Conservation (phyloP, 2,888 invertebrate genomes). For the Deilephila elpenor region DNA sequence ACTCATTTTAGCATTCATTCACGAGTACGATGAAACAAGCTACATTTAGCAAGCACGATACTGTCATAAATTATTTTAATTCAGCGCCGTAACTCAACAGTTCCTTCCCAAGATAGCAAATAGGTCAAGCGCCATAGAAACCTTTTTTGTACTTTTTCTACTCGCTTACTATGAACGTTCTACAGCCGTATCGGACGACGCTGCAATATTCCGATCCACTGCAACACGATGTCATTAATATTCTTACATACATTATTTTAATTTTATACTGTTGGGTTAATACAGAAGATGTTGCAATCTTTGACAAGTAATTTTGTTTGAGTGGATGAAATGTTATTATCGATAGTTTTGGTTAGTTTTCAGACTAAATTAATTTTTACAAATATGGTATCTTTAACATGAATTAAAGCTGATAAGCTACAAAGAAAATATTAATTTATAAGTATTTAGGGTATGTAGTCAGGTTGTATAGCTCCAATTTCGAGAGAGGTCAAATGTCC, state of each 20-base stretch:
- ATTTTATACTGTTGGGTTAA: not conserved
- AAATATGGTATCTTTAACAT: no score
- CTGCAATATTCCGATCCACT: constrained; percentile 8
- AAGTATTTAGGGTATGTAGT: no score
- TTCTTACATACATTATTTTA: not conserved
- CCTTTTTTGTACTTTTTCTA: not conserved
- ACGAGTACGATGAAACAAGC: not conserved
- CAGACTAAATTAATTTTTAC: no score
- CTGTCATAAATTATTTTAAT: constrained; percentile 7
- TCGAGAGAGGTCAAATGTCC: no score
- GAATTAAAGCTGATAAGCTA: no score
- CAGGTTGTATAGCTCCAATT: no score
- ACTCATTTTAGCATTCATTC: not conserved
- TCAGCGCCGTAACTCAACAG: not conserved
- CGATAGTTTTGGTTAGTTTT: no score
- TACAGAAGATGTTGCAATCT: no score
- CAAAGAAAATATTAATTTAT: no score
- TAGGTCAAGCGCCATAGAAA: constrained; percentile 17
- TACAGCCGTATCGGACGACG: not conserved
- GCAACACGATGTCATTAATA: not conserved
- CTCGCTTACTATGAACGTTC: not conserved
- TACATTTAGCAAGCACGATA: not conserved
- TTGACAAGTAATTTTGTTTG: no score
- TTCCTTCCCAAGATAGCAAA: constrained; percentile 14
- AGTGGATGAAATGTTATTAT: no score